These are phyloP conservation scores for Adineta ricciae DNA, from an alignment of 2,888 invertebrate species.

Conservation along the genomic window DNA sequence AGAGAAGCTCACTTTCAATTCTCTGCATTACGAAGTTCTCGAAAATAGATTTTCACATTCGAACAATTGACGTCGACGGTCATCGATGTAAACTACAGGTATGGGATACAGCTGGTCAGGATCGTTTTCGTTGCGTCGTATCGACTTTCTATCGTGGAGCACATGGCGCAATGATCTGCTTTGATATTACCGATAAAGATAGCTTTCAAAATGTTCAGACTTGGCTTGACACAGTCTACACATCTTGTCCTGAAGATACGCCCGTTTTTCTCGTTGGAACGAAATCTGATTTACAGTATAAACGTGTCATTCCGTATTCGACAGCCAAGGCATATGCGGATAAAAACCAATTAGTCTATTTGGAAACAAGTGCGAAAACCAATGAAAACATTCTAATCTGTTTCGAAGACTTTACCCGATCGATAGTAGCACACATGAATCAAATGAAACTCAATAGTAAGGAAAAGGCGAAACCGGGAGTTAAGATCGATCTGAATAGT, in stretches of 20 bases:
- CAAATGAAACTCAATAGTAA: background rate
- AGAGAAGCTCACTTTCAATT: background rate
- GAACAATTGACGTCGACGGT: constrained; percentile 54
- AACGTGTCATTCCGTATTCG: constrained; percentile 87
- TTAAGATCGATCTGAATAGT: background rate
- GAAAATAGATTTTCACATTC: constrained; percentile 54
- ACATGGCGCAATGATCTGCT: constrained; percentile 98
- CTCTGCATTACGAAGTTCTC: background rate
- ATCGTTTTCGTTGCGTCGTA: constrained; percentile 65
- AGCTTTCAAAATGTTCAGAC: constrained; percentile 97
- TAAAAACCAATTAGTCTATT: constrained; percentile 95
- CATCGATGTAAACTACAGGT: constrained; percentile 56
- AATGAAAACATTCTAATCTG: constrained; percentile 94
- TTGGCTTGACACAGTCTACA: constrained; percentile 97
- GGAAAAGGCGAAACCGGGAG: background rate
- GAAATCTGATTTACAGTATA: constrained; percentile 92
- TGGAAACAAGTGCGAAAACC: constrained; percentile 96
- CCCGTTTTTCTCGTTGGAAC: constrained; percentile 93
- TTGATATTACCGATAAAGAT: constrained; percentile 97
- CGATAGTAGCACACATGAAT: background rate
- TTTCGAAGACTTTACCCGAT: constrained; percentile 53
- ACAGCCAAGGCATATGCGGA: constrained; percentile 82
- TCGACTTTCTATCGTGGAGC: constrained; percentile 98
- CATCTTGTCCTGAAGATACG: constrained; percentile 90
- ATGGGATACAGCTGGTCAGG: constrained; percentile 43